Base-by-base conservation (phyloP, 2,888 invertebrate species). In the Apodemia mormo region DNA sequence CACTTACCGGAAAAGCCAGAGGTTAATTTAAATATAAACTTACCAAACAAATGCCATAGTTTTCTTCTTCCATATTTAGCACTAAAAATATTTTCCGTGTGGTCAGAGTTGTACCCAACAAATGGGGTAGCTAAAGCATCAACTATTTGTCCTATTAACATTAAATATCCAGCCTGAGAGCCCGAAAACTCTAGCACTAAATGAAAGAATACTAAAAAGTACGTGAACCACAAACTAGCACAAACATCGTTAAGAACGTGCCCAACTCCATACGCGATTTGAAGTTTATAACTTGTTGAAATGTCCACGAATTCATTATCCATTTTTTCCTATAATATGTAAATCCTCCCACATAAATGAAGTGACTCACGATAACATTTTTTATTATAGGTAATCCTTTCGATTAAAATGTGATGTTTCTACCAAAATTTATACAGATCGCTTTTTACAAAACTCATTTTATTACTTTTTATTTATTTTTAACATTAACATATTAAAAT, bases 141-240 rank as follows among this genome's bases (percentile, higher is more conserved):
- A 43, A 97, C 96, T 37, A 98, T 85, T 94, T 97, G 96, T n/a
- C 96, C 98, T 78, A 97, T 95, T 73, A 98, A 93, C 87, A 98
- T 94, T 68, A 97, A 89, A 66, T 94, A 88, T 40, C 95, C 95
- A 40, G 95, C 94, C 74, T 94, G 94, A 45, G 90, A 86, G 45
- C 95, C 90, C 77, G 89, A 92, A 80, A 95, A 94, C 79, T 94
- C 92, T 65, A 95, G 84, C 52, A 95, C 94, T 78, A 95, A 89
- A 84, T 95, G 94, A 75, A 97, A 96, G 87, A 96, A 98, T 68
- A 98, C 95, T 78, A 98, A 93, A 66, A 97, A 94, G 86, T 98
- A 98, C 1, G 97, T 97, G 87, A 98, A 98, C 98, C 98, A 98
- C 94, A 98, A 96, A 72, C 97, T 97, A 29, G 98, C 97, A 88